Base-by-base conservation (phyloP, 2,797 vertebrate genomes). In the Ataeniobius toweri region DNA sequence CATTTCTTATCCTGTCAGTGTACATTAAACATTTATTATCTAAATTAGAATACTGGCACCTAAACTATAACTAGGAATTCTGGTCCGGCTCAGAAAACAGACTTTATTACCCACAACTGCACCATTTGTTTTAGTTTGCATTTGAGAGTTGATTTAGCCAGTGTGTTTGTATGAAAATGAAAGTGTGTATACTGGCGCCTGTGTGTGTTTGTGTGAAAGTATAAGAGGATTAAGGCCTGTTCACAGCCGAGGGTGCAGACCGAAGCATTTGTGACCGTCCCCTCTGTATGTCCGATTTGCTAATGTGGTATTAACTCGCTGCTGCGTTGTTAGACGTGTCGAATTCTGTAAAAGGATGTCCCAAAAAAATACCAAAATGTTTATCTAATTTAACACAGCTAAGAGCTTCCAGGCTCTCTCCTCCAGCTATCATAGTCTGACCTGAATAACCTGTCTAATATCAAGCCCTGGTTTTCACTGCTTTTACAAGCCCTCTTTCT, bases 191-290 rank as follows among this genome's bases (percentile, higher is more conserved):
- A 59, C 78, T 80, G 76, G 36, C 79, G 73, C 65, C 8, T 50
- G 75, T 79, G 79, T 84, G 83, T 88, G 83, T 88, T 75, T 88
- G 88, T 82, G 88, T 48, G 78, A 69, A 73, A 69, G 59, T 59
- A 4, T 94, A 92, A 93, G 90, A 92, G 91, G 92, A 93, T 93
- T 93, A 93, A 20, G 67, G 80, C 80, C 84, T 79, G 83, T 89
- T 93, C 84, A 85, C 91, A 91, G 89, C 83, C 55, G 50, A 84
- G 81, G 79, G 53, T 83, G 86, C 85, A 84, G 83, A 76, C 72
- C 50, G 78, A 16, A 81, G 74, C 65, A 16, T 85, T 85, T 85
- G 76, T 73, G 87, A 82, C 81, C 77, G 9, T 77, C 87, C 78
- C 61, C 63, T 71, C 81, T 85, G 75, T 81, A 22, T 44, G 75